These are phyloP conservation scores for Tetragonula carbonaria DNA, from an alignment of 2,888 invertebrate genomes.

Conservation along the genomic window DNA sequence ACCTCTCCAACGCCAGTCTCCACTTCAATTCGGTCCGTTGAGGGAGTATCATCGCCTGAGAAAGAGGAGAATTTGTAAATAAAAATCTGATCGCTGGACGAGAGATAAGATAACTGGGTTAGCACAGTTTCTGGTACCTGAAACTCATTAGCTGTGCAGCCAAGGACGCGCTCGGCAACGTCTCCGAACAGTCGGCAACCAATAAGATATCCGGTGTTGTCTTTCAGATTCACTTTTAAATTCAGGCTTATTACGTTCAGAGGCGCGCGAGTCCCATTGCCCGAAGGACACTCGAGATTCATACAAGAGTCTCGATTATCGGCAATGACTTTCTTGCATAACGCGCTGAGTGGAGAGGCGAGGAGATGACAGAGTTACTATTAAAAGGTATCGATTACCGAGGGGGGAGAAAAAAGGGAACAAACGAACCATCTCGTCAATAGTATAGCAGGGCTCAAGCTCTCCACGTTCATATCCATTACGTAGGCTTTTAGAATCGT, in stretches of 20 bases:
- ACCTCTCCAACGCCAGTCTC: constrained; percentile 73
- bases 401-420: background rate
- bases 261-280: constrained; percentile 78
- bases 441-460: constrained; percentile 74
- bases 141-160: constrained; percentile 73
- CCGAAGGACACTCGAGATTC: constrained; percentile 81
- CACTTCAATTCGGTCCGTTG: constrained; percentile 76
- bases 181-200: constrained; percentile 78
- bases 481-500: constrained; percentile 88
- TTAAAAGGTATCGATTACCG: background rate
- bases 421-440: constrained; percentile 74
- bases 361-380: background rate
- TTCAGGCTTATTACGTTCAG: constrained; percentile 74
- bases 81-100: too few relatives aligned
- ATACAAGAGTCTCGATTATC: constrained; percentile 79
- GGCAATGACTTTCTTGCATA: constrained; percentile 77
- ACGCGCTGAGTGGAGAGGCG: constrained; percentile 70
- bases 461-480: constrained; percentile 90
- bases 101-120: background rate
- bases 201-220: constrained; percentile 81
- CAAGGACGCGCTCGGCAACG: constrained; percentile 77
- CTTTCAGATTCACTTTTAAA: constrained; percentile 79
- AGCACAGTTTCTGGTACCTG: constrained; percentile 64
- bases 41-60: constrained; percentile 73
- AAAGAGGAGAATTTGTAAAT: constrained; percentile 23